A percentile compares a stretch with the other conserved stretches of the same genome.
phyloP scores from a whole-genome alignment of 2,888 invertebrate species.

The Caprella mutica region DNA sequence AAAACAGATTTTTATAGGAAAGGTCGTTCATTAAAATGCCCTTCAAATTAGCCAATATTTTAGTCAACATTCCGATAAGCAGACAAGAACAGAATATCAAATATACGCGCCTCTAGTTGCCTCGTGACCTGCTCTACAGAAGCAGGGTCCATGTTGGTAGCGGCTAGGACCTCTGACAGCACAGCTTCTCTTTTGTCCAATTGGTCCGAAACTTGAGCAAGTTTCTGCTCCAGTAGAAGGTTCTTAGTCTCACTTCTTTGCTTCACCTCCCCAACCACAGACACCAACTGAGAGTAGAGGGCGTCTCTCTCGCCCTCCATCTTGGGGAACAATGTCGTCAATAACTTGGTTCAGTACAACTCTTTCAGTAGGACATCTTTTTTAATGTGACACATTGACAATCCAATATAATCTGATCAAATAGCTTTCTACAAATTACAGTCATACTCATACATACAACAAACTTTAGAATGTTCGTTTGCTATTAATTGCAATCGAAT shows the following conservation, averaged over 20 bases:
- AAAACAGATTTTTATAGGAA: no score
- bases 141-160: constrained; percentile 49
- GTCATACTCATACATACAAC: no score
- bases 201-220: constrained; percentile 47
- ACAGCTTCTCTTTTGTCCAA: constrained; percentile 35
- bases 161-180: constrained; percentile 47
- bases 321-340: no score
- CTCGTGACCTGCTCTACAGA: constrained; percentile 46
- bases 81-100: not conserved
- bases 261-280: constrained; percentile 73
- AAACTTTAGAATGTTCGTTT: no score
- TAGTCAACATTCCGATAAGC: not conserved
- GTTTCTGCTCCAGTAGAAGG: constrained; percentile 63
- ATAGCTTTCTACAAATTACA: no score
- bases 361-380: no score
- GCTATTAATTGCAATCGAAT: no score
- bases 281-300: constrained; percentile 63
- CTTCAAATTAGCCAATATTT: no score
- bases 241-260: constrained; percentile 73
- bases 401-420: no score
- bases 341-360: no score
- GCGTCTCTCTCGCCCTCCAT: constrained; percentile 63
- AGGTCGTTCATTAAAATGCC: no score
- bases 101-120: constrained; percentile 39
- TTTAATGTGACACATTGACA: no score